Conservation (phyloP, 1,140 invertebrate species). For the Gryllus bimaculatus region DNA sequence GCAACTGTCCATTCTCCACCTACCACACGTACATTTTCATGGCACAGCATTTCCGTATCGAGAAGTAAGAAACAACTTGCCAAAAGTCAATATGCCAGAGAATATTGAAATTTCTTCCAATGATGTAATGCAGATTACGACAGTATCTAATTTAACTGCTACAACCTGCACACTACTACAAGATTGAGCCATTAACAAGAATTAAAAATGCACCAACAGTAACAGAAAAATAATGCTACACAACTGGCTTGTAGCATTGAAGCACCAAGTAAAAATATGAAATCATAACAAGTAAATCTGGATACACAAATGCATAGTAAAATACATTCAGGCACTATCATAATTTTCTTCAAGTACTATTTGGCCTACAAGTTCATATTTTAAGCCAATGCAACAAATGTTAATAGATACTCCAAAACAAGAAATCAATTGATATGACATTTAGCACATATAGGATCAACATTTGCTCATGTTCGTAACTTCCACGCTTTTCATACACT, state of each 20-base stretch:
- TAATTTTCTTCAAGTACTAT: neutral
- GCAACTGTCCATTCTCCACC: neutral
- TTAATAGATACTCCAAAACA: neutral
- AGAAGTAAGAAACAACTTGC: neutral
- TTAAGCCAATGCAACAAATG: neutral
- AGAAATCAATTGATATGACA: neutral
- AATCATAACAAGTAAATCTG: neutral
- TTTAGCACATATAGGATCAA: neutral
- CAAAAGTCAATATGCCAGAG: neutral
- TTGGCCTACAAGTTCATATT: neutral
- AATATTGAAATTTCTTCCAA: neutral
- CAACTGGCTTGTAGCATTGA: neutral
- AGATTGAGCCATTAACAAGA: neutral
- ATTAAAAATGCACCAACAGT: neutral
- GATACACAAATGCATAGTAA: neutral
- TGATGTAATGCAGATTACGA: neutral
- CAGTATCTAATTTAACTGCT: neutral
- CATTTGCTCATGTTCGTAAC: neutral
- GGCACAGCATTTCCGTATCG: neutral
- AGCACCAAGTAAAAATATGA: conserved; percentile 5
- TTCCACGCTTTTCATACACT: neutral
- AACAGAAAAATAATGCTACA: neutral
- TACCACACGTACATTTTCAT: neutral
- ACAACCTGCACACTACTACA: neutral
- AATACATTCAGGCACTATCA: neutral